These are phyloP conservation scores for Engraulis encrasicolus DNA, from an alignment of 2,113 vertebrate genomes.

Conservation along the genomic window DNA sequence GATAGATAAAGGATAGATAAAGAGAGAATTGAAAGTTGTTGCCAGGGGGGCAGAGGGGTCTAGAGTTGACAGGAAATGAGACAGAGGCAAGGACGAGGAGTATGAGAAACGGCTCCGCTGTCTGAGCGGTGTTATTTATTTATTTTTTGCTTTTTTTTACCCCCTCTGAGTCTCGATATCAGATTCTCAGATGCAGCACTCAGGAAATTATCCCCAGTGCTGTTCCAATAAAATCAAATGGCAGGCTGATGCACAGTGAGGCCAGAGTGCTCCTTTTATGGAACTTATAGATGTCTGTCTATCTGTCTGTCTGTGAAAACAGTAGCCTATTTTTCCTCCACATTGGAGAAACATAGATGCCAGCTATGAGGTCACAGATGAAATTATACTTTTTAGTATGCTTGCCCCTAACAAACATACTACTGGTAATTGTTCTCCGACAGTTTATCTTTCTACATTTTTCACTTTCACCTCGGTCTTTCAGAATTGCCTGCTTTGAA, in stretches of 20 bases:
- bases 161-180: conserved; percentile 45
- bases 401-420: too few species aligned
- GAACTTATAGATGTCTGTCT: too few species aligned
- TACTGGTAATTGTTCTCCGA: too few species aligned
- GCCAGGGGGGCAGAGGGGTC: neutral
- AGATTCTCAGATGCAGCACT: conserved; percentile 36
- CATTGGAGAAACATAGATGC: neutral
- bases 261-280: conserved; percentile 8
- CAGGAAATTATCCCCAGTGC: conserved; percentile 37
- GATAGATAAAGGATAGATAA: conserved; percentile 56
- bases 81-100: neutral
- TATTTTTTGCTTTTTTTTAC: too few species aligned
- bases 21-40: neutral
- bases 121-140: neutral
- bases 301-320: too few species aligned
- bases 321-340: too few species aligned
- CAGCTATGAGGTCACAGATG: too few species aligned
- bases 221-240: conserved; percentile 40
- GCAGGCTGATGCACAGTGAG: neutral
- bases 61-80: conserved; percentile 4
- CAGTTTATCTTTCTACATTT: too few species aligned
- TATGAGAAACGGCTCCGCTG: neutral
- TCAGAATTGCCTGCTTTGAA: too few species aligned
- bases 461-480: too few species aligned
- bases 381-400: too few species aligned